Evolutionary conservation across 1,140 invertebrate genomes (phyloP).

Genomic region (Cataglyphis hispanica): DNA sequence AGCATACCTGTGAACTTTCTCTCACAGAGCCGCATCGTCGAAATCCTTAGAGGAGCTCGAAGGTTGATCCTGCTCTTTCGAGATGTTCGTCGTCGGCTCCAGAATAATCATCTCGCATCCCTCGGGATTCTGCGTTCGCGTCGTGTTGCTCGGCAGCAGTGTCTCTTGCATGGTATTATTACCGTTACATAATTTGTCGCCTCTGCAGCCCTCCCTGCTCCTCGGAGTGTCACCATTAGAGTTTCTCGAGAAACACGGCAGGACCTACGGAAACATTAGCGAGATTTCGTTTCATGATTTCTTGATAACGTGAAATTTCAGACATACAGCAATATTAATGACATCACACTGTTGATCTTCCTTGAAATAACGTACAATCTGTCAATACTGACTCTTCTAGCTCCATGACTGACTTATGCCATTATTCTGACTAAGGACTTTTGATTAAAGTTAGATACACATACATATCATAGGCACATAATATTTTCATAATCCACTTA

Average conservation of each 20-base stretch:
- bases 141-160: conserved; percentile 85
- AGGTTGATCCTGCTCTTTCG: conserved; percentile 66
- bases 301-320: not conserved
- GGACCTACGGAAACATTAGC: conserved; percentile 86
- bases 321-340: not conserved
- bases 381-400: not conserved
- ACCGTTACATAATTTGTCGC: conserved; percentile 91
- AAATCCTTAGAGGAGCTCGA: conserved; percentile 62
- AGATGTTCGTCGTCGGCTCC: conserved; percentile 74
- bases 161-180: conserved; percentile 92
- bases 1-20: not conserved
- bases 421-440: not conserved
- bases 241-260: conserved; percentile 89
- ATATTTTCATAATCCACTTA: not conserved
- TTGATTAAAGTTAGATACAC: not conserved
- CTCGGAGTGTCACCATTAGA: conserved; percentile 44
- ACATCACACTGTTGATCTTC: not conserved
- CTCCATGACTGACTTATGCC: not conserved
- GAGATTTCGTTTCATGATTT: not conserved
- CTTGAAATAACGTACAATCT: not conserved
- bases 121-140: conserved; percentile 70
- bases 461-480: not conserved
- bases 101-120: conserved; percentile 80
- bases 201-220: conserved; percentile 81
- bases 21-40: conserved; percentile 67